Evolutionary conservation across 2,113 vertebrate species (phyloP), one percentile per base, ranked within the genome.

Genomic region (Pygoscelis antarcticus): DNA sequence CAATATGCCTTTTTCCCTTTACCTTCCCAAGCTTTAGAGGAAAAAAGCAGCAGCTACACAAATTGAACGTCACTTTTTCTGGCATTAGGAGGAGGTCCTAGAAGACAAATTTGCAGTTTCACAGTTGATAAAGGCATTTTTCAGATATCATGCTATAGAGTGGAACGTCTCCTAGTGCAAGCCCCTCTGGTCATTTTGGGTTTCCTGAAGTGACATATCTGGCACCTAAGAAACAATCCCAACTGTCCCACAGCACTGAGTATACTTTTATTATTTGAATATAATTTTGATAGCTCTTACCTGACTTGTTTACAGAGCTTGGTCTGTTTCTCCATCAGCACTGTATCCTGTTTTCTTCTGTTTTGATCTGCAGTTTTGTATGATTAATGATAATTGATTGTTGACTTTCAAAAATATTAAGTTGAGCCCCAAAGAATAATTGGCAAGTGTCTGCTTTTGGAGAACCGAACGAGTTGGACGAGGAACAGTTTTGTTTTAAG

Each of bases 401-500:
- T 47, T 42, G 51, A 23, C 76, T 55, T 71, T n/a, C 12, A 57
- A 8, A 38, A 55, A 22, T 57, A 34, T 1, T 14, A 38, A 74
- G 42, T 16, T 61, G 47, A 64, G 62, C 11, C 66, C 27, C 25
- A 15, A 55, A 58, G 32, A n/a, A 6, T 44, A 34, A 34, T 5
- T 30, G 58, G 21, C 14, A 16, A 30, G 8, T 19, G 25, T 29
- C 13, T 0, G 7, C 32, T 70, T 44, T 30, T 46, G 72, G 90
- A 70, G 65, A 26, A 18, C 25, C 34, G 58, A 26, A 26, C 0
- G 2, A 34, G 69, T 21, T 17, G 0, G 42, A 4, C 3, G 2
- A 66, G 71, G 72, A 51, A 13, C 21, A 2, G 49, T 23, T 49
- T 64, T 11, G n/a, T 60, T 22, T 0, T 14, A 23, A 16, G 74